These are phyloP conservation scores for Peromyscus melanophrys DNA, from an alignment of 2,797 vertebrate genomes.

Conservation along the genomic window DNA sequence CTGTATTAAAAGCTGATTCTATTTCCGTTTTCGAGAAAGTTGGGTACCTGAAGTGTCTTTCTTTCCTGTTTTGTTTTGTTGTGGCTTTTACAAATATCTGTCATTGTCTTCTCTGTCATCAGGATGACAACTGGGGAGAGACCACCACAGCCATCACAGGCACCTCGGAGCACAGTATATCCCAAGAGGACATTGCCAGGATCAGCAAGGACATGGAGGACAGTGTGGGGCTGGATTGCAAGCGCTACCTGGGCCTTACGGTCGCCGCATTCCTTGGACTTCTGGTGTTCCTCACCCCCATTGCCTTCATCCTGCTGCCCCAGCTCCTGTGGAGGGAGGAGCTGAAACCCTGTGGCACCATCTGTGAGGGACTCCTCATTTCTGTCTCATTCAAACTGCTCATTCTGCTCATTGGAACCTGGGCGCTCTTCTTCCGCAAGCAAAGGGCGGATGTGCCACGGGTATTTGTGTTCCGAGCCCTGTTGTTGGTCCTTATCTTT, in stretches of 20 bases:
- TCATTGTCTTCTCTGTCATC: slow-evolving; percentile 62
- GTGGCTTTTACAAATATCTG: background rate
- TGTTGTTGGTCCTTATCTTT: slow-evolving; percentile 95
- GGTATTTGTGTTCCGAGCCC: slow-evolving; percentile 95
- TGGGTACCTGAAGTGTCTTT: fast-evolving
- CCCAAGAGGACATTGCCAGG: slow-evolving; percentile 96
- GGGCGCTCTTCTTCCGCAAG: slow-evolving; percentile 96
- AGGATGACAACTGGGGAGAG: slow-evolving; percentile 99
- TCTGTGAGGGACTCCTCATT: slow-evolving; percentile 98
- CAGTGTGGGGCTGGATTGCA: slow-evolving; percentile 92
- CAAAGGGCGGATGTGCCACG: slow-evolving; percentile 93
- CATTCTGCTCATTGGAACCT: slow-evolving; percentile 96
- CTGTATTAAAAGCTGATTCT: background rate
- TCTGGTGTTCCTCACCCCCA: slow-evolving; percentile 94
- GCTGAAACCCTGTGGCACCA: slow-evolving; percentile 95
- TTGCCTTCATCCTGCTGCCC: slow-evolving; percentile 96
- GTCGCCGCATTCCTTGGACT: slow-evolving; percentile 92
- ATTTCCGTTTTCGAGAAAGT: background rate
- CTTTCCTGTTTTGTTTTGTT: background rate
- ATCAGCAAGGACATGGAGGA: slow-evolving; percentile 95
- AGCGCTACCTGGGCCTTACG: slow-evolving; percentile 93
- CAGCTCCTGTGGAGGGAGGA: slow-evolving; percentile 95
- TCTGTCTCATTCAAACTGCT: slow-evolving; percentile 98
- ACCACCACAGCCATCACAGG: slow-evolving; percentile 98
- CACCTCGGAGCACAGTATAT: slow-evolving; percentile 97